Percentiles rank a stretch among this genome's conserved stretches.
These are phyloP conservation scores for Mastigias papua DNA, from an alignment of 30 jellyfish, hydroid and myxozoan genomes.

Conservation along the genomic window DNA sequence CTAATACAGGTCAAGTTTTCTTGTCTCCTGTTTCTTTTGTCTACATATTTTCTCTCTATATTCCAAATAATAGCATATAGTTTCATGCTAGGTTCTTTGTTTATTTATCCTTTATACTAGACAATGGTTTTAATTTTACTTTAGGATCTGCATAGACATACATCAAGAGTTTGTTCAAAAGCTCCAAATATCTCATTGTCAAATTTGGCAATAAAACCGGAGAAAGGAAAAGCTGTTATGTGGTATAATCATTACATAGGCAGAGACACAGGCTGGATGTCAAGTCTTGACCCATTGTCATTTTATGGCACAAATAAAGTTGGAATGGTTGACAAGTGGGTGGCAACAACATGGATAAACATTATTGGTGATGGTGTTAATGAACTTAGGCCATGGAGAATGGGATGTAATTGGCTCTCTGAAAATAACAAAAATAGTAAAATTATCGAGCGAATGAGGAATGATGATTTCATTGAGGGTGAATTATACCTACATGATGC, in stretches of 20 bases:
- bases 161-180: constrained; percentile 74
- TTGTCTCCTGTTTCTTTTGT: too few species aligned
- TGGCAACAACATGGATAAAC: constrained; percentile 90
- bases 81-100: too few species aligned
- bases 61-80: too few species aligned
- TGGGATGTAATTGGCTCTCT: constrained; percentile 87
- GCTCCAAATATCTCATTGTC: constrained; percentile 50
- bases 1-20: too few species aligned
- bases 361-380: constrained; percentile 94
- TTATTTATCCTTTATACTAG: too few species aligned
- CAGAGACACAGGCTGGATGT: constrained; percentile 94
- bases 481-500: constrained; percentile 77
- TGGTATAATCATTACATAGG: constrained; percentile 93
- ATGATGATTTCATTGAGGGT: constrained; percentile 89
- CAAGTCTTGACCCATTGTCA: constrained; percentile 71
- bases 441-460: constrained; percentile 75
- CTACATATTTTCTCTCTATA: too few species aligned
- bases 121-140: background rate
- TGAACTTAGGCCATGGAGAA: constrained; percentile 91
- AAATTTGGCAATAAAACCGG: constrained; percentile 83
- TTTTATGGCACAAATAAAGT: constrained; percentile 72
- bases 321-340: constrained; percentile 74
- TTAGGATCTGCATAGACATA: constrained; percentile 82
- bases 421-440: constrained; percentile 45
- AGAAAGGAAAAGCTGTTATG: constrained; percentile 93